A percentile compares a stretch with the other conserved stretches of the same genome.
Conservation (phyloP, 2,888 invertebrate genomes). For the Polietes domitor region DNA sequence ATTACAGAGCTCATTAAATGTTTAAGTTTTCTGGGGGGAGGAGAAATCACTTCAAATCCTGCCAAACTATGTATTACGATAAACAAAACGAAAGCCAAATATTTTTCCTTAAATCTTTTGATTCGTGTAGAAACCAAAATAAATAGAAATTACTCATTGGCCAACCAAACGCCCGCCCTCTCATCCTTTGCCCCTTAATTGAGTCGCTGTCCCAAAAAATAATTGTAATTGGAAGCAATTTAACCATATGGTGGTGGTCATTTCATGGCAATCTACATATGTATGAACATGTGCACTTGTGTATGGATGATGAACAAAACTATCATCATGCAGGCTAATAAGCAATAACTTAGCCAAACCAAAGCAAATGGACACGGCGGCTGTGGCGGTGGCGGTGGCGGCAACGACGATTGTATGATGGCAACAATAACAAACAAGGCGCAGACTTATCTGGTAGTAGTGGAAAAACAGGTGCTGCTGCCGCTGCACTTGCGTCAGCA, state of each 20-base stretch:
- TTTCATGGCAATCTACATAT: neutral
- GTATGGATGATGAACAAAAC: neutral
- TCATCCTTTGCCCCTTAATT: neutral
- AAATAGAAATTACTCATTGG: neutral
- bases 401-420: neutral
- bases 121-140: neutral
- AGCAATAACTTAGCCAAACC: neutral
- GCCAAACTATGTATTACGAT: no score
- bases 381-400: no score
- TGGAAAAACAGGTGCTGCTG: constrained; percentile 64
- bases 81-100: no score
- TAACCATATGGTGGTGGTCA: constrained; percentile 7
- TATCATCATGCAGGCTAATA: neutral
- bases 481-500: constrained; percentile 65
- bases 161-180: neutral
- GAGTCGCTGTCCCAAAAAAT: neutral
- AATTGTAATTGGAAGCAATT: neutral
- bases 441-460: neutral
- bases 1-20: no score
- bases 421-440: constrained; percentile 7
- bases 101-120: no score
- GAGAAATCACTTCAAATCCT: no score
- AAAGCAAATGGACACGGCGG: constrained; percentile 21
- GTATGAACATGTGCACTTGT: neutral
- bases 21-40: no score